Percentiles rank a stretch among this genome's conserved stretches.
These are phyloP conservation scores for Nymphicus hollandicus DNA, from an alignment of 2,113 vertebrate genomes.

Conservation along the genomic window DNA sequence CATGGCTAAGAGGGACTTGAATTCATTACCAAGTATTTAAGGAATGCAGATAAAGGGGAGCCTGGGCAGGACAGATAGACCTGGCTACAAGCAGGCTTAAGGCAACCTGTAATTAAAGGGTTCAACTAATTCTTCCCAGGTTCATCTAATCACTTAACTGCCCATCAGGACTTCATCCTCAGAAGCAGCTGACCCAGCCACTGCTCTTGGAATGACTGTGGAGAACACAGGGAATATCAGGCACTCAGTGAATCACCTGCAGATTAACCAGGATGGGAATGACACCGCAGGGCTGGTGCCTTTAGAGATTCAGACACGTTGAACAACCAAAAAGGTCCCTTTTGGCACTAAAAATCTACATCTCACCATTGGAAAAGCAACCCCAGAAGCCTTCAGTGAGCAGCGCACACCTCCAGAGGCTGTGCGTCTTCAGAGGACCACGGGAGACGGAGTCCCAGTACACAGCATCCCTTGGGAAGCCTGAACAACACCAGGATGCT, in stretches of 20 bases:
- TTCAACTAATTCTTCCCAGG: not conserved
- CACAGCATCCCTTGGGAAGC: not conserved
- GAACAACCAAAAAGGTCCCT: not conserved
- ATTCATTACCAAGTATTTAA: not conserved
- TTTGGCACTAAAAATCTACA: not conserved
- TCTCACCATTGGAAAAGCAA: not conserved
- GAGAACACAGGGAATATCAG: not conserved
- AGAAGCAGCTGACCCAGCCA: not conserved
- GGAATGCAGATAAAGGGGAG: conserved; percentile 3
- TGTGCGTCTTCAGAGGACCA: not conserved
- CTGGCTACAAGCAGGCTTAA: not conserved
- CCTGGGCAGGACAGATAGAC: not conserved
- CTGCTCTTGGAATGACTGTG: not conserved
- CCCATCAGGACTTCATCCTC: not conserved
- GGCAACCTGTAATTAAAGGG: not conserved
- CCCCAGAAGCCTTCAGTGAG: not conserved
- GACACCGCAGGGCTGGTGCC: not conserved
- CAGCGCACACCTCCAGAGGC: accelerated
- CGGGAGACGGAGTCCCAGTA: not conserved
- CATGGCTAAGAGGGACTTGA: not conserved
- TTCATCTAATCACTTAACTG: not conserved
- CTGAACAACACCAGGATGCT: not conserved
- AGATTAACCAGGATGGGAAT: accelerated
- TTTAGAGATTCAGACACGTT: not conserved
- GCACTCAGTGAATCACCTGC: not conserved